These are phyloP conservation scores for Girardinus metallicus DNA, from an alignment of 2,797 vertebrate species.

Conservation along the genomic window DNA sequence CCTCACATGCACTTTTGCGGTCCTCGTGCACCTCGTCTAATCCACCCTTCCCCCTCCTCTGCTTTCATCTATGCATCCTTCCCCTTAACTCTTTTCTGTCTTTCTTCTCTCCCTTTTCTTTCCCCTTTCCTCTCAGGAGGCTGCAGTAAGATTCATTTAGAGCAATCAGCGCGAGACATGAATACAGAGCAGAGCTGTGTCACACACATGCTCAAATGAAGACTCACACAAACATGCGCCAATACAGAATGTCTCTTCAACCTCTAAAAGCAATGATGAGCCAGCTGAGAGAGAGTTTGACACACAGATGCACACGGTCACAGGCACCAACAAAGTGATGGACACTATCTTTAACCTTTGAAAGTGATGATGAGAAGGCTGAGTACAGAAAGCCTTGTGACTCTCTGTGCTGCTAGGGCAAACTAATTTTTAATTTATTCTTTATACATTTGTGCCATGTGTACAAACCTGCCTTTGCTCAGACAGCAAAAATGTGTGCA, in stretches of 20 bases:
- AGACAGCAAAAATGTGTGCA: conserved; percentile 7
- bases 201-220: conserved; percentile 43
- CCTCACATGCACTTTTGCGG: conserved; percentile 73
- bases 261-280: conserved; percentile 65
- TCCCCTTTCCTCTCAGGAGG: conserved; percentile 50
- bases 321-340: conserved; percentile 30
- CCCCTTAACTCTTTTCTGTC: conserved; percentile 49
- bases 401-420: conserved; percentile 31
- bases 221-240: conserved; percentile 34
- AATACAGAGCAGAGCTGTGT: conserved; percentile 74
- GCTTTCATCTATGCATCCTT: conserved; percentile 70
- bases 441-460: conserved; percentile 32
- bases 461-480: conserved; percentile 14
- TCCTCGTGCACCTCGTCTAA: conserved; percentile 68
- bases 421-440: conserved; percentile 36
- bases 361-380: conserved; percentile 66
- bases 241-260: conserved; percentile 59
- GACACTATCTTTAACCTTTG: conserved; percentile 71
- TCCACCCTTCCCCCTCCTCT: conserved; percentile 60
- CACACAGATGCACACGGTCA: conserved; percentile 4
- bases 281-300: conserved; percentile 34
- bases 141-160: conserved; percentile 73
- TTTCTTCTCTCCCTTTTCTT: conserved; percentile 19
- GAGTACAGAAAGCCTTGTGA: conserved; percentile 51
- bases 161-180: conserved; percentile 74